Percentiles rank a stretch among this genome's conserved stretches.
These are phyloP conservation scores for Dusona sp. DNA, from an alignment of 2,888 invertebrate species.

Conservation along the genomic window DNA sequence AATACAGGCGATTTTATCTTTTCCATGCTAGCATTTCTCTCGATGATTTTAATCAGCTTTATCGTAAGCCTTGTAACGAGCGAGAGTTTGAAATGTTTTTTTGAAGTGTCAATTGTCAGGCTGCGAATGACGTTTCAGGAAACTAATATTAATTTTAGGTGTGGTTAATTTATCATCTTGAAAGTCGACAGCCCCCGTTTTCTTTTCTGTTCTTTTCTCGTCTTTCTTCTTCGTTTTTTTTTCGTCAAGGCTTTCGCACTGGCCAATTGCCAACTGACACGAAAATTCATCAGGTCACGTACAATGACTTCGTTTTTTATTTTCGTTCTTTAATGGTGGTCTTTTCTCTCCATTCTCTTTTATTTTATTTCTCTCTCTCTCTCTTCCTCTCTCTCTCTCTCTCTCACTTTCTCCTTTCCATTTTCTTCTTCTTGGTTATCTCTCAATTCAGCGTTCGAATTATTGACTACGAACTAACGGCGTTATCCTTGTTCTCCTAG, in stretches of 20 bases:
- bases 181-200: constrained; percentile 50
- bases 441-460: constrained; percentile 73
- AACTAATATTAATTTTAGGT: constrained; percentile 41
- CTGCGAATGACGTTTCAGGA: constrained; percentile 43
- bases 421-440: constrained; percentile 59
- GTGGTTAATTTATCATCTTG: constrained; percentile 53
- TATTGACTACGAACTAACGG: constrained; percentile 75
- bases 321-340: constrained; percentile 14
- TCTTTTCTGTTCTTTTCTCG: constrained; percentile 37
- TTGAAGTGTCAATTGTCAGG: constrained; percentile 47
- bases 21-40: constrained; percentile 46
- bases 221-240: constrained; percentile 14
- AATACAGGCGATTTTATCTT: constrained; percentile 15
- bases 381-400: neutral
- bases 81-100: constrained; percentile 35
- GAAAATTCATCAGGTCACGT: constrained; percentile 9
- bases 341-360: constrained; percentile 39
- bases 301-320: constrained; percentile 4
- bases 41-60: constrained; percentile 41
- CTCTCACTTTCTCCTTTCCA: constrained; percentile 8
- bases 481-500: constrained; percentile 75
- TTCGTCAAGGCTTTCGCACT: constrained; percentile 18
- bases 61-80: constrained; percentile 3
- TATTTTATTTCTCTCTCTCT: constrained; percentile 12
- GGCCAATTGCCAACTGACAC: constrained; percentile 17